Evolutionary conservation across 2,888 invertebrate genomes (phyloP), one percentile per base, ranked within the genome.

Genomic region (Heliconius charithonia): DNA sequence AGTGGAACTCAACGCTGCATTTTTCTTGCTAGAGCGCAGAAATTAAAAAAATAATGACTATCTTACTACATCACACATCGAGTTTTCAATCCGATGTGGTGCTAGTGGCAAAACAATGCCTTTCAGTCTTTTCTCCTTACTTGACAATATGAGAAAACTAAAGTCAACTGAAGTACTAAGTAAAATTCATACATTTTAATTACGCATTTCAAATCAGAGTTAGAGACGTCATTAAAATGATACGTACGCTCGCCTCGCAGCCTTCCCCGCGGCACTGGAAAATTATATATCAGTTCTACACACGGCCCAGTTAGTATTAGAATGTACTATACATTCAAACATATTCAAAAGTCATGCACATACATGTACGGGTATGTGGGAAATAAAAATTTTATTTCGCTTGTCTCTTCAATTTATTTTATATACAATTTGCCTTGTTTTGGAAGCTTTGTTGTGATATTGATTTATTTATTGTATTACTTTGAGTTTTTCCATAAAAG

Each of bases 171-270:
- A 22, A 51, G 10, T 37, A 37, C 10, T 22, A 66, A 41, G 25
- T n/a, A n/a, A 25, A n/a, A 37, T 37, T 65, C 7, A 67, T 13
- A 37, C 13, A 37, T 67, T 67, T n/a, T 67, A 12, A 37, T 67
- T n/a, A n/a, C n/a, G 6, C n/a, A 1, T 67, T 37, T 13, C 37
- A 67, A 37, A 67, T 67, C 37, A 1, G 3, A 71, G 56, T 29
- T 51, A 29, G 16, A n/a, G 9, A 32, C 6, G 74, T 25, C 66
- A 63, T 70, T 25, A 25, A 13, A 41, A 69, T 13, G 41, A 79
- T 76, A 83, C 87, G 84, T 82, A 89, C 89, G 4, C 78, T 74
- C 1, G 88, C 80, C 27, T 84, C 84, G 41, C 88, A 88, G 19
- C 82, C 80, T 81, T 70, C 76, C 13, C 80, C 80, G 6, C 63